Conservation (phyloP, 2,888 invertebrate species). For the Notodonta dromedarius region DNA sequence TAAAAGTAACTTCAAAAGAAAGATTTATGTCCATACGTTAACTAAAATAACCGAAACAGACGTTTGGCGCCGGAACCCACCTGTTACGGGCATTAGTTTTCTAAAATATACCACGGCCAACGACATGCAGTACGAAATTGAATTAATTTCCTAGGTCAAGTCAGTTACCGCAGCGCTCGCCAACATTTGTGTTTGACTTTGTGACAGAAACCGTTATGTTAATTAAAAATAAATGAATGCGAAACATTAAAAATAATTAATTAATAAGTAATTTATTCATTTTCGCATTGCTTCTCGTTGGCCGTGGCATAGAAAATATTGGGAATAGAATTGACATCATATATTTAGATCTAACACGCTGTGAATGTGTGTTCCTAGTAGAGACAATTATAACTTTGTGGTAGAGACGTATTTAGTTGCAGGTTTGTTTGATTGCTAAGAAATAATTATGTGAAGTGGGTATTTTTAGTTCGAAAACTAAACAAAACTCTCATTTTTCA, state of each 20-base stretch:
- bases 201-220: too few species aligned
- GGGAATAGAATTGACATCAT: constrained; percentile 63
- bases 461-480: neutral
- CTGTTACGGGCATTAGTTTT: constrained; percentile 64
- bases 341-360: constrained; percentile 52
- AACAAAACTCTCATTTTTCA: neutral
- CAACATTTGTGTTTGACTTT: too few species aligned
- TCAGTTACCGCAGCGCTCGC: too few species aligned
- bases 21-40: constrained; percentile 54
- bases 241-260: too few species aligned
- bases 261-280: too few species aligned
- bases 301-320: constrained; percentile 52
- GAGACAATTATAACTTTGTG: neutral
- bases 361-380: constrained; percentile 34
- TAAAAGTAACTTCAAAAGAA: constrained; percentile 66
- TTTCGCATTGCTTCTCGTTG: too few species aligned
- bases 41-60: constrained; percentile 42
- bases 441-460: neutral
- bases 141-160: too few species aligned
- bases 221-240: too few species aligned
- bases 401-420: constrained; percentile 13
- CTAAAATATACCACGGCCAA: constrained; percentile 37
- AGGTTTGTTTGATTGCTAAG: neutral
- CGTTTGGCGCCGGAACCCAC: constrained; percentile 58
- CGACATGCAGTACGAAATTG: too few species aligned